Conservation (phyloP, 2,113 vertebrate genomes). For the Echinops telfairi region DNA sequence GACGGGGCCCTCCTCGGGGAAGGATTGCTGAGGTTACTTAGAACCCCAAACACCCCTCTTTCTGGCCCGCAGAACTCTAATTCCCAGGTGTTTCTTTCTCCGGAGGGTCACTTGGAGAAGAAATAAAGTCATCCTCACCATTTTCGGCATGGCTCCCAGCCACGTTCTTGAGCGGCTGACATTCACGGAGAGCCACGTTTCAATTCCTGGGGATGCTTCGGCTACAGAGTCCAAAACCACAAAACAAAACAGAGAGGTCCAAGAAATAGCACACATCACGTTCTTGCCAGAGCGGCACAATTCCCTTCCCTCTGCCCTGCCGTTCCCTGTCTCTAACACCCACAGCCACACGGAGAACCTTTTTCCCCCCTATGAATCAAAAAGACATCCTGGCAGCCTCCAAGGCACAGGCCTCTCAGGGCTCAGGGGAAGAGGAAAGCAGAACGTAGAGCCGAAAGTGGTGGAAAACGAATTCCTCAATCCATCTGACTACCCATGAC, state of each 20-base stretch:
- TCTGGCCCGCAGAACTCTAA: conserved; percentile 41
- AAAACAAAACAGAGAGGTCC: background rate
- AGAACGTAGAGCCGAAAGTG: accelerated
- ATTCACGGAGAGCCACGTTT: background rate
- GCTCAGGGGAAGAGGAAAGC: background rate
- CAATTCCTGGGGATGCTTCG: background rate
- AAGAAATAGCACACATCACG: background rate
- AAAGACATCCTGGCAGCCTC: background rate
- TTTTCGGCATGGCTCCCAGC: conserved; percentile 4
- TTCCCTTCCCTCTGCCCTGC: conserved; percentile 41
- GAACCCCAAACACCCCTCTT: conserved; percentile 57
- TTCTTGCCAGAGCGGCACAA: background rate
- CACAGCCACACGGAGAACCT: background rate
- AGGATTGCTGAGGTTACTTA: conserved; percentile 43
- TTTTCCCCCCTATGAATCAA: background rate
- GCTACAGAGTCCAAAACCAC: background rate
- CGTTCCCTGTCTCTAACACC: conserved; percentile 18
- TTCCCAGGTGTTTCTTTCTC: conserved; percentile 72
- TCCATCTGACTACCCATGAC: accelerated
- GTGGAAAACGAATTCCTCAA: too few species aligned
- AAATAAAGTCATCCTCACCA: conserved; percentile 47
- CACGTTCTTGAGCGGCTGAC: conserved; percentile 8
- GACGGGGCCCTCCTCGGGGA: background rate
- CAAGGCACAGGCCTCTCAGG: background rate
- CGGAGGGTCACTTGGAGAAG: conserved; percentile 26